Conservation (phyloP, 1,140 invertebrate genomes). For the Holcopasites calliopsidis region DNA sequence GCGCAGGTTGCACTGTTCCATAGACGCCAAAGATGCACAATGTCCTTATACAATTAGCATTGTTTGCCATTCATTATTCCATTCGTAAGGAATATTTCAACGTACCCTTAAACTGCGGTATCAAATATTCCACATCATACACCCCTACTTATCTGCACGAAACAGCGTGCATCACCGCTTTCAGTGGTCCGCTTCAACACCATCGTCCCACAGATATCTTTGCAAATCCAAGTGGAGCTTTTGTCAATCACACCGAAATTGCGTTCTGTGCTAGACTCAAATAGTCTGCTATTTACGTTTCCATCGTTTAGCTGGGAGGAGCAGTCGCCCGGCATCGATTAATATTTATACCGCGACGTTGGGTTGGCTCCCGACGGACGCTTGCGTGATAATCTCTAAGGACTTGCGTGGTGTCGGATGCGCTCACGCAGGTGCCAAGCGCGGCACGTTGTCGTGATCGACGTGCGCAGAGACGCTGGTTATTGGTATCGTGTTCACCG, state of each 20-base stretch:
- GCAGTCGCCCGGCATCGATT: constrained; percentile 9
- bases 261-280: too few species aligned
- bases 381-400: constrained; percentile 48
- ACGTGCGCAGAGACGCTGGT: constrained; percentile 72
- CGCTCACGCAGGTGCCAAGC: constrained; percentile 54
- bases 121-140: too few species aligned
- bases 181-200: too few species aligned
- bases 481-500: constrained; percentile 70
- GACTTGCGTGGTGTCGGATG: neutral
- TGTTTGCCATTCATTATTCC: too few species aligned
- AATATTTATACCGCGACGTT: constrained; percentile 9
- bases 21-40: constrained; percentile 16
- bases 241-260: too few species aligned
- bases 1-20: constrained; percentile 59
- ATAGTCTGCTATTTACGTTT: too few species aligned
- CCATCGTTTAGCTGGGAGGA: neutral
- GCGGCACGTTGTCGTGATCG: constrained; percentile 49
- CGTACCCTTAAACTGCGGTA: too few species aligned
- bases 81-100: too few species aligned
- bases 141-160: too few species aligned
- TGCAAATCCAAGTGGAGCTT: too few species aligned
- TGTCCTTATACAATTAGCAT: too few species aligned
- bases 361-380: constrained; percentile 23
- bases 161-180: neutral
- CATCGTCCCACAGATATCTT: too few species aligned